These are phyloP conservation scores for Malacoctenus gilli DNA, from an alignment of 2,797 vertebrate species.

Conservation along the genomic window DNA sequence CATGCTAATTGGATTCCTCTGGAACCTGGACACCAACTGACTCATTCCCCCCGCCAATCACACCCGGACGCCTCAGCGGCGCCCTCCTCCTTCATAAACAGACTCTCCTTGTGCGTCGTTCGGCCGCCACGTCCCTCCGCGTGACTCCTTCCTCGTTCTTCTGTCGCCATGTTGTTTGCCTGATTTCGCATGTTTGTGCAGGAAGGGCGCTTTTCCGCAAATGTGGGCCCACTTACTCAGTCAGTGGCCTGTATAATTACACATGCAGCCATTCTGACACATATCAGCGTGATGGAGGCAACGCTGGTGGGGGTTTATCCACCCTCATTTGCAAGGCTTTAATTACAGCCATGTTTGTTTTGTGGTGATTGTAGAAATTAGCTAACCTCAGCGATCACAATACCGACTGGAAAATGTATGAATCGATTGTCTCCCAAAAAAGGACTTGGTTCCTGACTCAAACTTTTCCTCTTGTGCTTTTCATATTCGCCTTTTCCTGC, in stretches of 20 bases:
- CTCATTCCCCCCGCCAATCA: conserved; percentile 49
- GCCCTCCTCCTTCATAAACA: conserved; percentile 21
- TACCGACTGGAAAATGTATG: conserved; percentile 12
- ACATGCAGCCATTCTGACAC: conserved; percentile 58
- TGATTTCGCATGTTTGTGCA: conserved; percentile 35
- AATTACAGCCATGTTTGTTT: conserved; percentile 60
- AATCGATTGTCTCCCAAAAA: conserved; percentile 22
- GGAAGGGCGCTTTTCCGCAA: conserved; percentile 10
- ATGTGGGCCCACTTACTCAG: conserved; percentile 40
- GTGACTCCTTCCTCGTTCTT: conserved; percentile 1
- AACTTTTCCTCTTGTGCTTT: no score
- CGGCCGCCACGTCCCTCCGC: neutral
- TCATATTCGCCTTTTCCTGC: no score
- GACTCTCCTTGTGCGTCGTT: conserved; percentile 15
- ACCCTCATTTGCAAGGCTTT: conserved; percentile 54
- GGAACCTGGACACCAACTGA: conserved; percentile 43
- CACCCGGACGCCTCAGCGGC: neutral
- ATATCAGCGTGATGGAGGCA: conserved; percentile 52
- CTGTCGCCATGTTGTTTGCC: conserved; percentile 35
- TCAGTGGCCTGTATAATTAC: conserved; percentile 62
- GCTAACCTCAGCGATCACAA: conserved; percentile 33
- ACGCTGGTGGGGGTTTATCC: conserved; percentile 34
- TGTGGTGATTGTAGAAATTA: conserved; percentile 51
- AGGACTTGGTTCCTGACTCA: no score
- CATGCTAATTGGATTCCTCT: conserved; percentile 55